phyloP scores from a whole-genome alignment of 2,888 invertebrate genomes.

The Aleiodes leptofemur region DNA sequence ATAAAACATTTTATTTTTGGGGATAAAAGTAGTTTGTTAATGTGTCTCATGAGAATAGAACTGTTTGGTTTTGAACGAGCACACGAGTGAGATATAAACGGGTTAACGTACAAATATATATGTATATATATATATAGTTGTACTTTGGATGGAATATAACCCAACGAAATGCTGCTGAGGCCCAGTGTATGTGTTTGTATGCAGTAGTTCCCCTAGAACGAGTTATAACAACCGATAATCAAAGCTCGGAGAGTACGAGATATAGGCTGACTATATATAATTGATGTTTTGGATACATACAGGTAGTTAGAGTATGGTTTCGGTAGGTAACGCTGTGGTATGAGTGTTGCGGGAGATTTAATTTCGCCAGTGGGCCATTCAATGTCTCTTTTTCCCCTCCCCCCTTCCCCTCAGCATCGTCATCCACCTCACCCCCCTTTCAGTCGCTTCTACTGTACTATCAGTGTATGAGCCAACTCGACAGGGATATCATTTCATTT shows the following conservation, averaged over 20 bases:
- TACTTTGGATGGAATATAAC: conserved; percentile 30
- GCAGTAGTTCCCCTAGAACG: conserved; percentile 35
- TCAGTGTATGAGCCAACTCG: conserved; percentile 49
- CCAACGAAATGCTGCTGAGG: conserved; percentile 27
- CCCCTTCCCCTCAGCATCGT: too few relatives aligned
- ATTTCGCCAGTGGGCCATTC: conserved; percentile 35
- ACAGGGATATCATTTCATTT: conserved; percentile 70
- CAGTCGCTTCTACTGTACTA: neutral
- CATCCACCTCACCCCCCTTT: too few relatives aligned
- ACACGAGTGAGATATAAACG: conserved; percentile 35
- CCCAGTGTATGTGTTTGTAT: neutral
- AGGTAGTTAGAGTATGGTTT: conserved; percentile 9
- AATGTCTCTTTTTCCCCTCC: conserved; percentile 1
- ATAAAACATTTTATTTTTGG: conserved; percentile 18
- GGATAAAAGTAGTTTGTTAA: conserved; percentile 12
- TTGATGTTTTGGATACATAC: conserved; percentile 5
- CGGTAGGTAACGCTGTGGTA: neutral
- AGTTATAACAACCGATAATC: conserved; percentile 47
- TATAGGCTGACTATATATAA: conserved; percentile 19
- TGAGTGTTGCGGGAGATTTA: conserved; percentile 42
- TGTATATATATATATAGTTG: conserved; percentile 1
- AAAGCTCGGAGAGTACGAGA: conserved; percentile 41
- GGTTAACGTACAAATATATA: conserved; percentile 10
- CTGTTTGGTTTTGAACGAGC: conserved; percentile 32
- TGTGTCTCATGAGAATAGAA: conserved; percentile 22